phyloP scores from a whole-genome alignment of 2,113 vertebrate species.

The Corythornis cristatus region DNA sequence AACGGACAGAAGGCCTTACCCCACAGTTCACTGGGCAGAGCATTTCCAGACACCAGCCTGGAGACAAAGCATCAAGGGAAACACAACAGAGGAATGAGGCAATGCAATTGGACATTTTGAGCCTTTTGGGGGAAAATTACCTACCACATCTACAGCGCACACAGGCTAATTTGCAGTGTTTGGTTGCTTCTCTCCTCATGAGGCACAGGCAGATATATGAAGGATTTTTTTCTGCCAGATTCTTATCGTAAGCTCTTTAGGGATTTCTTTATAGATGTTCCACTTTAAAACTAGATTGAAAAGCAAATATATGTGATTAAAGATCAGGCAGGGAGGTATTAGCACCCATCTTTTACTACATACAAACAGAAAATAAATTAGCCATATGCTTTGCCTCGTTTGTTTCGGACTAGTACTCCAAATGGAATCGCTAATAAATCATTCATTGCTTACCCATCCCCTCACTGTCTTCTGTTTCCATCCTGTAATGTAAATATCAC shows the following conservation, averaged over 20 bases:
- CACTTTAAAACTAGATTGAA: background rate
- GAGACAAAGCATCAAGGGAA: background rate
- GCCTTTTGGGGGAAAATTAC: background rate
- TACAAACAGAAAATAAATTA: slow-evolving; percentile 21
- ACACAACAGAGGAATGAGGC: background rate
- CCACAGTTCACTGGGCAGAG: background rate
- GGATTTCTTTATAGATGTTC: background rate
- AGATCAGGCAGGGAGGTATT: slow-evolving; percentile 2
- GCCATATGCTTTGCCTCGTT: background rate
- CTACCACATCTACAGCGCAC: background rate
- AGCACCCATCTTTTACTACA: background rate
- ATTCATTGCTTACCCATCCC: slow-evolving; percentile 11
- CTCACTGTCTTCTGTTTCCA: slow-evolving; percentile 22
- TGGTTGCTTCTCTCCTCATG: background rate
- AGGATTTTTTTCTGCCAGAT: background rate
- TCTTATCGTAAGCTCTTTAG: background rate
- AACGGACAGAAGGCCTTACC: background rate
- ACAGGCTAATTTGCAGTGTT: background rate
- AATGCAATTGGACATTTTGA: background rate
- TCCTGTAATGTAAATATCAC: slow-evolving; percentile 31
- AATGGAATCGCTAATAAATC: slow-evolving; percentile 42
- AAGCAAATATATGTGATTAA: slow-evolving; percentile 41
- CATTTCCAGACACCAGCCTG: background rate
- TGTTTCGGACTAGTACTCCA: slow-evolving; percentile 21
- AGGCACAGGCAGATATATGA: background rate